Base-by-base conservation (phyloP, 1,140 invertebrate species). In the Caenorhabditis latens region DNA sequence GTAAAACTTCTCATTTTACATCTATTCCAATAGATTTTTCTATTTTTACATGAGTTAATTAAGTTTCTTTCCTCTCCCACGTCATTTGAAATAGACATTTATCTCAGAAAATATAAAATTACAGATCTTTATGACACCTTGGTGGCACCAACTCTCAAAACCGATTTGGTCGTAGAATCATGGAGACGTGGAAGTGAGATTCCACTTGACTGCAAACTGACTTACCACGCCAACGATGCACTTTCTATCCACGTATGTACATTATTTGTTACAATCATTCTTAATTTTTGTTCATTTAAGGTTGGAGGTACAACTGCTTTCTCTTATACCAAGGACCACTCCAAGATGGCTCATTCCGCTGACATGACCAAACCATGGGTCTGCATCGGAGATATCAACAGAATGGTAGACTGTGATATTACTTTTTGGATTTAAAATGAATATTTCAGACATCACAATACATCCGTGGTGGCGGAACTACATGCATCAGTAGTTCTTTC, bases 311-410 rank as follows among this genome's bases (percentile, higher is more conserved):
- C 89, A 43, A 50, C 87, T 16, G 57, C 87, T 63, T 90, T 90
- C 88, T 83, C 88, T 9, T 90, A 90, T 75, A 90, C 89, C 5
- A 88, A 90, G 50, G 89, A 90, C 83, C 89, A 90, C 57, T 90
- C 89, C 14, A 90, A 90, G 58, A 84, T 88, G 82, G 89, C 89
- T 24, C 79, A 88, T 11, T 89, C 89, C 14, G 13, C 84, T 11
- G 71, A 79, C n/a, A 16, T 53, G 42, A 84, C 40, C 5, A 82
- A 67, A 21, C 87, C 87, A 21, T 88, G 84, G 75, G 87, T 88
- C 11, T 90, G 89, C 58, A 90, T 90, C 55, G 89, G 89, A 55
- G 89, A 90, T 58, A 90, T 90, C 83, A 90, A 90, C 63, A 32
- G 89, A 88, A 90, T 90, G 89, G 89, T 89, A 50, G 67, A 24